A percentile compares a stretch with the other conserved stretches of the same genome.
Conservation (phyloP, 2,113 vertebrate species). For the Recurvirostra avosetta region DNA sequence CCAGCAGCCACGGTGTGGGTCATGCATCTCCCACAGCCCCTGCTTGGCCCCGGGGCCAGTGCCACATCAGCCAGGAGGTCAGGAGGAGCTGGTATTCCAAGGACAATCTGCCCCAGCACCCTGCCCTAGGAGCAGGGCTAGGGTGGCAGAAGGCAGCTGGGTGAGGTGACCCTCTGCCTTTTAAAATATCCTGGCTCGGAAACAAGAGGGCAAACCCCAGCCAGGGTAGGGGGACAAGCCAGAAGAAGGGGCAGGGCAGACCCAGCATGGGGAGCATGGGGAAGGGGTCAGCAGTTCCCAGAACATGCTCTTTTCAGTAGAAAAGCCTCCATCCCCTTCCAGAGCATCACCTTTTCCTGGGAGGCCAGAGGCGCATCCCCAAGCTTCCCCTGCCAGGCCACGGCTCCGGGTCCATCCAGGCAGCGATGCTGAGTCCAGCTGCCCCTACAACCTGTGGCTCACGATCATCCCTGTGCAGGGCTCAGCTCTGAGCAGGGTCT, state of each 20-base stretch:
- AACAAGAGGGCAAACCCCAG: not conserved
- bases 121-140: not conserved
- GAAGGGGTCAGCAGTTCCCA: not conserved
- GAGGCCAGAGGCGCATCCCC: not conserved
- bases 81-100: not conserved
- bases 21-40: not conserved
- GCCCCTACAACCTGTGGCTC: not conserved
- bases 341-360: not conserved
- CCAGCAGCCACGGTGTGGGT: not conserved
- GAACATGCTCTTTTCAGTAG: not conserved
- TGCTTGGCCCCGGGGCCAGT: rapidly evolving
- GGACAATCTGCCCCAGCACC: not conserved
- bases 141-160: not conserved
- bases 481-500: not conserved
- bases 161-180: not conserved
- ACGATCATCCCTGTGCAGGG: not conserved
- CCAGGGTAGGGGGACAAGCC: not conserved
- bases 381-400: not conserved
- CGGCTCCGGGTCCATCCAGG: not conserved
- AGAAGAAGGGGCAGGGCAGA: not conserved
- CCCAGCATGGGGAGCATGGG: not conserved
- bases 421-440: not conserved
- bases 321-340: not conserved
- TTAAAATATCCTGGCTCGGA: not conserved
- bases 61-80: not conserved